Evolutionary conservation across 2,888 invertebrate genomes (phyloP).

Genomic region (Acrobasis consociella): DNA sequence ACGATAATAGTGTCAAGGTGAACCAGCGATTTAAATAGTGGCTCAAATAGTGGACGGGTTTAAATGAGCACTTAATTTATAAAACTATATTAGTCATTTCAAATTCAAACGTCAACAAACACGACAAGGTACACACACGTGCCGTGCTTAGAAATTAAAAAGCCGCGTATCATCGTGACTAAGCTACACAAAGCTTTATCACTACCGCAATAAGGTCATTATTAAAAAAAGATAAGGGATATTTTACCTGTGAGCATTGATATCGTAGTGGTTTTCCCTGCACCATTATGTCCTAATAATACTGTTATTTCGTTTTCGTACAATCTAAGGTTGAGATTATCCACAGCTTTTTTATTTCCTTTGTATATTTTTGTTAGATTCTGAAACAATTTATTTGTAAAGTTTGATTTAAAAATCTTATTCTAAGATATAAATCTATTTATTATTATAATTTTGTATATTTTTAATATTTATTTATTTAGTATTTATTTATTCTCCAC

Average conservation of each 20-base stretch:
- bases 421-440: too few relatives aligned
- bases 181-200: neutral
- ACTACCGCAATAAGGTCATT: neutral
- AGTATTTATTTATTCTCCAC: too few relatives aligned
- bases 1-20: neutral
- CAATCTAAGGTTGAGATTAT: conserved; percentile 89
- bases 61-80: neutral
- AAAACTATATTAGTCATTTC: too few relatives aligned
- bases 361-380: conserved; percentile 85
- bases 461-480: too few relatives aligned
- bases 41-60: neutral
- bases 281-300: conserved; percentile 87
- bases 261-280: conserved; percentile 97
- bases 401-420: neutral
- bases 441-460: too few relatives aligned
- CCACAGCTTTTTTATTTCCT: conserved; percentile 84
- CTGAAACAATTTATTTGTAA: conserved; percentile 57
- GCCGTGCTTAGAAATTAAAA: conserved; percentile 1
- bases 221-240: neutral
- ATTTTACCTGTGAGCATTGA: conserved; percentile 91
- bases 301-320: conserved; percentile 96
- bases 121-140: too few relatives aligned
- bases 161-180: neutral
- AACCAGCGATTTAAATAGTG: neutral
- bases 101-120: too few relatives aligned